Evolutionary conservation across 2,113 vertebrate genomes (phyloP).

Genomic region (Marmota flaviventris): DNA sequence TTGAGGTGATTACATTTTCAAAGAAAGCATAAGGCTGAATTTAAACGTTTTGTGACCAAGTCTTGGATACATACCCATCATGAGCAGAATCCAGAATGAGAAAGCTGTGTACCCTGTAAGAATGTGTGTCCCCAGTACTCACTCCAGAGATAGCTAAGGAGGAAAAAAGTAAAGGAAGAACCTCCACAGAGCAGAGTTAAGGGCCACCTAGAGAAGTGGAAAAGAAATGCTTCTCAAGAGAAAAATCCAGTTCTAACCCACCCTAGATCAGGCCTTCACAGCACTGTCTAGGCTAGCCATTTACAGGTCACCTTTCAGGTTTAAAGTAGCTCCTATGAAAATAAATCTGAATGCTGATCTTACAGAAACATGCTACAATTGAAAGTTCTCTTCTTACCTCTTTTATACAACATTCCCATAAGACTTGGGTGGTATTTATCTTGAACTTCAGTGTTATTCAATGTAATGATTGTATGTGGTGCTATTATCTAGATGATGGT

Average conservation of each 20-base stretch:
- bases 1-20: background rate
- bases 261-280: background rate
- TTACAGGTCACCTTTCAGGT: background rate
- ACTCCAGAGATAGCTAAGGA: background rate
- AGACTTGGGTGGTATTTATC: background rate
- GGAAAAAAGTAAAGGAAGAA: background rate
- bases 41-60: background rate
- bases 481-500: constrained; percentile 1
- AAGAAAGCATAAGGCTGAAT: background rate
- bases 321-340: background rate
- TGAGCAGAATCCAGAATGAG: background rate
- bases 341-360: background rate
- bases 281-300: background rate
- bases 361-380: background rate
- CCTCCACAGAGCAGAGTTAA: background rate
- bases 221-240: background rate
- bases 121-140: background rate
- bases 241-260: background rate
- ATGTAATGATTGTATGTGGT: background rate
- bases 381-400: background rate
- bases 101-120: background rate
- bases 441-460: constrained; percentile 14
- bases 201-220: background rate
- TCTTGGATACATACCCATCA: background rate
- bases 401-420: background rate